phyloP scores from a whole-genome alignment of 1,140 invertebrate genomes.

The Radopholus similis region DNA sequence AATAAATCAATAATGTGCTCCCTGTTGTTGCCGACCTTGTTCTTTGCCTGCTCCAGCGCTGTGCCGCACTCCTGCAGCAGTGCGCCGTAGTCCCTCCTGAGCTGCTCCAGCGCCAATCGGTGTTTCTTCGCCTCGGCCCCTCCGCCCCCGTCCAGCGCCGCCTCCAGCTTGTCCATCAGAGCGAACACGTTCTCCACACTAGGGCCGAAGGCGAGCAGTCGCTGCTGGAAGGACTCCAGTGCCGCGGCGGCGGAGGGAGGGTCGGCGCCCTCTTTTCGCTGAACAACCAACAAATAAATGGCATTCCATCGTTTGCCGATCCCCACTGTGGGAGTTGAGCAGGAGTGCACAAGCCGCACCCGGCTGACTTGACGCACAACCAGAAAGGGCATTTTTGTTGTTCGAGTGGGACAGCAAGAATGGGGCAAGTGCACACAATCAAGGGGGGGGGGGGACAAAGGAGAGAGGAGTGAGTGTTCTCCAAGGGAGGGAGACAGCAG shows the following conservation, averaged over 20 bases:
- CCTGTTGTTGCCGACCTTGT: neutral
- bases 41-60: neutral
- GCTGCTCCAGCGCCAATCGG: neutral
- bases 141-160: neutral
- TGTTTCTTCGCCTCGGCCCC: neutral
- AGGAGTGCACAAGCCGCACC: neutral
- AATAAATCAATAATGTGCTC: no score
- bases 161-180: neutral
- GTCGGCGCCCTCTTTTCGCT: neutral
- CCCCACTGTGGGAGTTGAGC: no score
- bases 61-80: neutral
- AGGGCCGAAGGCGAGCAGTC: neutral
- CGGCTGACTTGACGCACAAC: neutral
- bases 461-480: no score
- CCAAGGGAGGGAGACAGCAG: no score
- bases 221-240: neutral
- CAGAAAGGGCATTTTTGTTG: no score
- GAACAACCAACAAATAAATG: neutral
- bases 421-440: no score
- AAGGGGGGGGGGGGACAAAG: no score
- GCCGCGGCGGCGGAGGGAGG: neutral
- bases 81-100: neutral
- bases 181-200: constrained; percentile 1
- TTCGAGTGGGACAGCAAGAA: no score
- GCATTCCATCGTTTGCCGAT: neutral